phyloP scores from a whole-genome alignment of 2,888 invertebrate species.

The Melinaea marsaeus region DNA sequence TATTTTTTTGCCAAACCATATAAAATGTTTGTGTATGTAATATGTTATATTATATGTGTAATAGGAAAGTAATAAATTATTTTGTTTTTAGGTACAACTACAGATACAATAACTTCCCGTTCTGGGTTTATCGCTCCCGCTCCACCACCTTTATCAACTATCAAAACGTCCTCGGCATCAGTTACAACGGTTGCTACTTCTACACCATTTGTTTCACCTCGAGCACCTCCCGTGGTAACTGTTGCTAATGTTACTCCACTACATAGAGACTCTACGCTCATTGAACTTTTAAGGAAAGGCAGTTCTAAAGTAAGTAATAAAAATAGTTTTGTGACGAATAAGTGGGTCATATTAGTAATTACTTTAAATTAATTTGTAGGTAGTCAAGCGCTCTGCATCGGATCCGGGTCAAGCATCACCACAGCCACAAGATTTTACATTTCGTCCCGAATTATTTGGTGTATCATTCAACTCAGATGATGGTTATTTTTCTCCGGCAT shows the following conservation, averaged over 20 bases:
- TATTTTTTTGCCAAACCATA: too few species aligned
- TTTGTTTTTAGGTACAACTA: constrained; percentile 42
- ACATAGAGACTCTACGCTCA: constrained; percentile 86
- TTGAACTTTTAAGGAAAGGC: constrained; percentile 86
- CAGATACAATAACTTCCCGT: constrained; percentile 51
- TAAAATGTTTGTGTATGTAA: too few species aligned
- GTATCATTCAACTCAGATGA: constrained; percentile 81
- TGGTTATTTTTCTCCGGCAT: constrained; percentile 80
- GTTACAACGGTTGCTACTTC: constrained; percentile 71
- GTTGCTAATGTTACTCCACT: constrained; percentile 54
- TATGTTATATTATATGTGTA: too few species aligned
- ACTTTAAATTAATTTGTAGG: constrained; percentile 42
- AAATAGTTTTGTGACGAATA: not conserved
- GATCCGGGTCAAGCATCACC: constrained; percentile 82
- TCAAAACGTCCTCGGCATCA: constrained; percentile 57
- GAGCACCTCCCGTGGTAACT: constrained; percentile 61
- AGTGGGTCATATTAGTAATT: not conserved
- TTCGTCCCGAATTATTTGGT: constrained; percentile 80
- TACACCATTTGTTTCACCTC: constrained; percentile 66
- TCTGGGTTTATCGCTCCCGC: constrained; percentile 67
- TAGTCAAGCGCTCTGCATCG: constrained; percentile 85
- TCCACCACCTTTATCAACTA: constrained; percentile 64
- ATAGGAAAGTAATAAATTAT: too few species aligned
- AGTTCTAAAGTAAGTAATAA: constrained; percentile 69
- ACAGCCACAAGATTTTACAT: constrained; percentile 75